Conservation (phyloP, 2,797 vertebrate species). For the Phataginus tetradactyla region DNA sequence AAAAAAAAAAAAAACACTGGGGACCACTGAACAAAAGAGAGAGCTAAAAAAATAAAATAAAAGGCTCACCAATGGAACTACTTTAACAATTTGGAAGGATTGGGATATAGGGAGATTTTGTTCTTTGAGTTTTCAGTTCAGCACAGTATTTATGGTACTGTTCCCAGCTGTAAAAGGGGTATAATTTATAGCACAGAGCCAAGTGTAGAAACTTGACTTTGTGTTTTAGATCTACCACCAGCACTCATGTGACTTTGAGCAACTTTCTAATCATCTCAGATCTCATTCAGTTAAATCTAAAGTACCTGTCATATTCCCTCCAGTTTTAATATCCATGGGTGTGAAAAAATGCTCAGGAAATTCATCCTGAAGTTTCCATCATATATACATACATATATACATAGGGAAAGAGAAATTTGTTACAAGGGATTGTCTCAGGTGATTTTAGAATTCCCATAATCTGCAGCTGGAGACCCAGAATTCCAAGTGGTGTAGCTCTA, state of each 20-base stretch:
- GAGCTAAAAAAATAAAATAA: constrained; percentile 8
- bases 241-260: neutral
- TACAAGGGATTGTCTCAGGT: neutral
- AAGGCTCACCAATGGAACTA: neutral
- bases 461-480: neutral
- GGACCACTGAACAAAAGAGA: neutral
- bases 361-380: neutral
- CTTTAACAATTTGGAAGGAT: neutral
- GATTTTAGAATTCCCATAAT: neutral
- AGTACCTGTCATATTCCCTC: neutral
- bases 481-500: neutral
- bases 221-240: neutral
- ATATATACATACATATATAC: too few species aligned
- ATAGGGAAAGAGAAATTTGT: neutral
- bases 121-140: neutral
- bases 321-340: neutral
- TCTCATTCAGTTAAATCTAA: neutral
- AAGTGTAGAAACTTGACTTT: neutral
- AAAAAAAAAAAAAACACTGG: neutral
- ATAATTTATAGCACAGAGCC: neutral
- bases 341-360: neutral
- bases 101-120: neutral
- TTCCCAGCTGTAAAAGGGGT: neutral
- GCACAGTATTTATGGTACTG: neutral
- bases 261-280: neutral